Base-by-base conservation (phyloP, 1,140 invertebrate genomes). In the Cydia splendana region DNA sequence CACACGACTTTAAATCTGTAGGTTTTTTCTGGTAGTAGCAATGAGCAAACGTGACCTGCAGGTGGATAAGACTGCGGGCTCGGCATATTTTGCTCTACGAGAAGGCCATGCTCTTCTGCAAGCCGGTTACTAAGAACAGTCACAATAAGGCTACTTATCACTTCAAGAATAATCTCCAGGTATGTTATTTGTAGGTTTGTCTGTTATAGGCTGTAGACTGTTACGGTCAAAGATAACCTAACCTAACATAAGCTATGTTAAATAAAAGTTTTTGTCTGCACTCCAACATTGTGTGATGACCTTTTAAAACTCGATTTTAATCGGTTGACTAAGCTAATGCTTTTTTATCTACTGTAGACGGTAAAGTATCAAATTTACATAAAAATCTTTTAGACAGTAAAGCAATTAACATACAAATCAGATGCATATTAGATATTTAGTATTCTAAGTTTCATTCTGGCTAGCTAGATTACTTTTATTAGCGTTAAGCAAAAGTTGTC, bases 61-160 rank as follows among this genome's bases (percentile, higher is more conserved):
- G 76, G 91, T 98, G 98, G 75, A 95, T 98, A 80, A 98, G 98
- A 87, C 96, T 98, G 76, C 97, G 97, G 85, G 97, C 97, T 79
- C 94, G 98, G 45, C 98, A 99, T 91, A 96, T 99, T 80, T 99
- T 99, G 93, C 95, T 99, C 0, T 99, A 99, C 88, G 97, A 98
- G 89, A 98, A 98, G 88, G 96, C 97, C 0, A 95, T 99, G 90
- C 94, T 99, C 77, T 98, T 99, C 93, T 98, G 98, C 93, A 97
- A 97, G 30, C 2, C 30, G 4, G 30, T 2, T 30, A 30, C 30
- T 74, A 96, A 95, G 83, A 94, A 94, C 80, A 94, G 94, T 75
- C 95, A 96, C 84, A 97, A 96, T 85, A 97, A 98, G 91, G 96
- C 96, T 71, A 97, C 96, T 28, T 99, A 99, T 88, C 96, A 98